These are phyloP conservation scores for Venustaconcha ellipsiformis DNA, from an alignment of 1,140 invertebrate genomes.

Conservation along the genomic window DNA sequence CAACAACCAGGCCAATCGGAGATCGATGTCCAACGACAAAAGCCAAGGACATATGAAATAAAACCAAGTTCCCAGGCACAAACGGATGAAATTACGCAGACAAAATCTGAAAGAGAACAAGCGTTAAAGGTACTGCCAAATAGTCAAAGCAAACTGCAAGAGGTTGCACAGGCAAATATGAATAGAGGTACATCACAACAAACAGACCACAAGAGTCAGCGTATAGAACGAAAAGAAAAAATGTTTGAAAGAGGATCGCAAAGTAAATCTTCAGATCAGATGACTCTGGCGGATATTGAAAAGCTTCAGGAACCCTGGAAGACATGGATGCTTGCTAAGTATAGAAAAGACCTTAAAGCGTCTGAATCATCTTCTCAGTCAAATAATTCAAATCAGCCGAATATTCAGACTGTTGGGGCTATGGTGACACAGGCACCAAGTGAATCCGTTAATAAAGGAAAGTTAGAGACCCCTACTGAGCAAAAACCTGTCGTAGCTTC, in stretches of 20 bases:
- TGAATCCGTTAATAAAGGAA: neutral
- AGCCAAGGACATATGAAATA: neutral
- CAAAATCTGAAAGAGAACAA: neutral
- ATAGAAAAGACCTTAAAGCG: too few relatives aligned
- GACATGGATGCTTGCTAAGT: neutral
- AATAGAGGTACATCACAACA: constrained; percentile 6
- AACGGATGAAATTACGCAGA: neutral
- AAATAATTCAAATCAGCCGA: neutral
- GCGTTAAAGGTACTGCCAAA: constrained; percentile 1
- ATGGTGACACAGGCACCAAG: neutral
- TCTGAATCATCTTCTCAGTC: neutral
- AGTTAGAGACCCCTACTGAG: neutral
- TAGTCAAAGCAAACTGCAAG: constrained; percentile 2
- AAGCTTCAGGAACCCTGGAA: neutral
- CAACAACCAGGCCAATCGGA: neutral
- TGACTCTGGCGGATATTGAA: neutral
- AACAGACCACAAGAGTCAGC: constrained; percentile 3
- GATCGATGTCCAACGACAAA: neutral
- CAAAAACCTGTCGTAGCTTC: neutral
- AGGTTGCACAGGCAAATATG: neutral
- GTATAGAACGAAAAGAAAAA: neutral
- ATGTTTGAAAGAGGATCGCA: neutral
- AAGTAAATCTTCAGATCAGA: neutral
- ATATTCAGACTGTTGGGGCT: too few relatives aligned
- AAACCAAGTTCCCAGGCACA: neutral